Conservation (phyloP, 2,113 vertebrate genomes). For the Machaerirhynchus nigripectus region DNA sequence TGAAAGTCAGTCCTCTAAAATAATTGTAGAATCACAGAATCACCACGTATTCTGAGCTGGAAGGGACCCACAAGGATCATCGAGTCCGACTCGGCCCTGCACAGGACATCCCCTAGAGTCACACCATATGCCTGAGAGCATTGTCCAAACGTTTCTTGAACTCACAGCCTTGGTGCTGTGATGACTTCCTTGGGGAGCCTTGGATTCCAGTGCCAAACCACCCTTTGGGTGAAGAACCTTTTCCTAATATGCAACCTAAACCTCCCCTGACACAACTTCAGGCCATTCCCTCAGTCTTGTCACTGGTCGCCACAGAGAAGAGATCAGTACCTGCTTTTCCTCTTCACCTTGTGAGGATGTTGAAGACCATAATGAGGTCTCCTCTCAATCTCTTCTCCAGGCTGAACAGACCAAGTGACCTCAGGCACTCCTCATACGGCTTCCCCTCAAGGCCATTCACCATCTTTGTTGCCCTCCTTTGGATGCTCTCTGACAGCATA, state of each 20-base stretch:
- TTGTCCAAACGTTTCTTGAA: not conserved
- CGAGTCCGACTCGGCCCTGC: not conserved
- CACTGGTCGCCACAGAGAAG: not conserved
- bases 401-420: not conserved
- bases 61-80: not conserved
- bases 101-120: not conserved
- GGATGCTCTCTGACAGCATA: not conserved
- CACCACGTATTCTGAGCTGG: not conserved
- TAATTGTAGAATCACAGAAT: not conserved
- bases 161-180: not conserved
- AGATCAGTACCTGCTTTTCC: not conserved
- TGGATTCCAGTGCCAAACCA: not conserved
- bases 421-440: accelerated
- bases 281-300: not conserved
- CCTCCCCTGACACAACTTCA: not conserved
- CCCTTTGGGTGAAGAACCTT: not conserved
- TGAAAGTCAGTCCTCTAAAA: not conserved
- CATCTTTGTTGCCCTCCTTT: not conserved
- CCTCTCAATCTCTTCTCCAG: not conserved
- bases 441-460: not conserved
- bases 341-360: not conserved
- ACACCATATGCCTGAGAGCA: not conserved
- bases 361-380: not conserved
- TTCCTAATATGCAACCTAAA: not conserved
- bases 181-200: accelerated